phyloP scores from a whole-genome alignment of 2,113 vertebrate species.

The Mystacornis crossleyi region DNA sequence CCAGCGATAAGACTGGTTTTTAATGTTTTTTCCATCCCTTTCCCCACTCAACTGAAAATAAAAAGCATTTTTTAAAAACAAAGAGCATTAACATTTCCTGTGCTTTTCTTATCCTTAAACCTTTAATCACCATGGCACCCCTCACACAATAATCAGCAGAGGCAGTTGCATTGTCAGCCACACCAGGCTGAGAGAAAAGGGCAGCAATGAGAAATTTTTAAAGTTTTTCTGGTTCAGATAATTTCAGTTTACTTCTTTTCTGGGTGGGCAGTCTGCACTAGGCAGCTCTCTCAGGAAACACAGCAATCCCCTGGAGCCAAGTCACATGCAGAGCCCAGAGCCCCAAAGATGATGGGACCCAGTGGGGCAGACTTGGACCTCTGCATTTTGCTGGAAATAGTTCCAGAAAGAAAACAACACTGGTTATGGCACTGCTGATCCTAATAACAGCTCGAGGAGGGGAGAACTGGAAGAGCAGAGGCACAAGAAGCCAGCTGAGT shows the following conservation, averaged over 20 bases:
- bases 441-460: background rate
- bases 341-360: background rate
- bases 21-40: background rate
- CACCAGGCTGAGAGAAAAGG: background rate
- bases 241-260: background rate
- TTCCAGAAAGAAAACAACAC: background rate
- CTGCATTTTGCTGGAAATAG: background rate
- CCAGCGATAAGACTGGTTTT: fast-evolving
- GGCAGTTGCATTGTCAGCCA: background rate
- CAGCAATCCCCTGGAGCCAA: background rate
- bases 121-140: background rate
- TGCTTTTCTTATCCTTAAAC: background rate
- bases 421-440: background rate
- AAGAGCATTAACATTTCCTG: background rate
- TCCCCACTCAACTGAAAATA: background rate
- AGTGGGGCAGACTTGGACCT: background rate
- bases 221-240: background rate
- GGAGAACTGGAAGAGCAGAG: background rate
- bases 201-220: background rate
- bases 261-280: background rate
- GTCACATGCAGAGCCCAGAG: background rate
- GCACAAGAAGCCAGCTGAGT: background rate
- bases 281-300: background rate
- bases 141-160: background rate
- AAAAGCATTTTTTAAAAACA: background rate